These are phyloP conservation scores for Rhamphomyia laevipes DNA, from an alignment of 2,888 invertebrate genomes.

Conservation along the genomic window DNA sequence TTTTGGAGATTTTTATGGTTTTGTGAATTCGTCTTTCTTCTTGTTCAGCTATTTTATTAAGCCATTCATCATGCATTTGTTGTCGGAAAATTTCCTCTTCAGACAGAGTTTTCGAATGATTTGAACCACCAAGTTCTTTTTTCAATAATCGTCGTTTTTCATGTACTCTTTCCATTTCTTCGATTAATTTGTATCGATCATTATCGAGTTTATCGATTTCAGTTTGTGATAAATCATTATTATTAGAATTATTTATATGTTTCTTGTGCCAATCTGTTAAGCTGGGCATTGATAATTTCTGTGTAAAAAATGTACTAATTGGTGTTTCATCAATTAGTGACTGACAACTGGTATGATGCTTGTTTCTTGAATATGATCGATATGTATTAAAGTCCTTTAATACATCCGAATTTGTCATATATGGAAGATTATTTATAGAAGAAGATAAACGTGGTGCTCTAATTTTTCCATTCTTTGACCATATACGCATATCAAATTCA, in stretches of 20 bases:
- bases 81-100: slow-evolving; percentile 64
- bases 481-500: slow-evolving; percentile 34
- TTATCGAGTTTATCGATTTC: slow-evolving; percentile 52
- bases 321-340: slow-evolving; percentile 28
- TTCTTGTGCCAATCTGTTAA: slow-evolving; percentile 18
- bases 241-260: neutral
- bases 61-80: slow-evolving; percentile 76
- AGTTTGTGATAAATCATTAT: slow-evolving; percentile 15
- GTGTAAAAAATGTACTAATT: slow-evolving; percentile 4
- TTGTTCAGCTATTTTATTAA: slow-evolving; percentile 63
- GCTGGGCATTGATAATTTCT: neutral
- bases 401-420: slow-evolving; percentile 10
- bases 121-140: slow-evolving; percentile 16
- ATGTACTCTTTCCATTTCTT: slow-evolving; percentile 26
- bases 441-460: slow-evolving; percentile 31
- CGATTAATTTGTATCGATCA: slow-evolving; percentile 39
- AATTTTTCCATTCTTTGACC: slow-evolving; percentile 16
- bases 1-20: slow-evolving; percentile 64
- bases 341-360: slow-evolving; percentile 28
- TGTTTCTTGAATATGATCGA: slow-evolving; percentile 21
- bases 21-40: slow-evolving; percentile 68
- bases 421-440: slow-evolving; percentile 30
- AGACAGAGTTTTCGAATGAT: slow-evolving; percentile 42
- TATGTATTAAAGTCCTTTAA: slow-evolving; percentile 21
- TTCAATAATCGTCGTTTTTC: slow-evolving; percentile 2